These are phyloP conservation scores for Hyles lineata DNA, from an alignment of 2,888 invertebrate genomes.

Conservation along the genomic window DNA sequence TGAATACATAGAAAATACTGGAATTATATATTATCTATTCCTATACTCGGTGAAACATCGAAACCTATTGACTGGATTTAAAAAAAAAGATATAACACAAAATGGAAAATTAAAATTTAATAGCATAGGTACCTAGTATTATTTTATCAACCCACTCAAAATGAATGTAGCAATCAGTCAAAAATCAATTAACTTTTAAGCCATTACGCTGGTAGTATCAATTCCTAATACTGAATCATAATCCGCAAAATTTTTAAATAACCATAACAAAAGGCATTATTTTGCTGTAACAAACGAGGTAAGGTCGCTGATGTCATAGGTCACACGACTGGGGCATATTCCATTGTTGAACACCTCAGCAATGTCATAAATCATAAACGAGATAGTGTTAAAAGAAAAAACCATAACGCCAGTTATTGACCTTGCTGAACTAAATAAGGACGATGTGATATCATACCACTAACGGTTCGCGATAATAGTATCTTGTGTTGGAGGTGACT, in stretches of 20 bases:
- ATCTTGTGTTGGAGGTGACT: constrained; percentile 48
- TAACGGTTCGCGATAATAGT: constrained; percentile 37
- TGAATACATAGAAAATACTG: too few relatives aligned
- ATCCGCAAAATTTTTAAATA: constrained; percentile 34
- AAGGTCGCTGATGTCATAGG: constrained; percentile 74
- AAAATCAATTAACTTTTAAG: constrained; percentile 10
- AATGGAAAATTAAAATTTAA: too few relatives aligned
- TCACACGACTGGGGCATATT: constrained; percentile 63
- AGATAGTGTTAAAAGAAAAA: constrained; percentile 59
- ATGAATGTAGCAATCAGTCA: too few relatives aligned
- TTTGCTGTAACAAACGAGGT: constrained; percentile 58
- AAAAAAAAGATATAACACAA: too few relatives aligned
- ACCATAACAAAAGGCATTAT: constrained; percentile 53
- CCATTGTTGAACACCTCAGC: constrained; percentile 60
- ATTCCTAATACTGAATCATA: background rate
- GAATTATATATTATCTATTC: too few relatives aligned
- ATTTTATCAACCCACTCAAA: too few relatives aligned
- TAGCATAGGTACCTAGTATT: too few relatives aligned
- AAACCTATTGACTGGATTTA: too few relatives aligned
- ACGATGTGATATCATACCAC: constrained; percentile 39
- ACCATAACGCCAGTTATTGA: constrained; percentile 50
- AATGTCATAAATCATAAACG: constrained; percentile 63
- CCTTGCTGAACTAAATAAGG: constrained; percentile 62
- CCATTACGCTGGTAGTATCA: background rate
- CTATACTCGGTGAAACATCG: too few relatives aligned